phyloP scores from a whole-genome alignment of 1,140 invertebrate species.

The Lucilia cuprina region DNA sequence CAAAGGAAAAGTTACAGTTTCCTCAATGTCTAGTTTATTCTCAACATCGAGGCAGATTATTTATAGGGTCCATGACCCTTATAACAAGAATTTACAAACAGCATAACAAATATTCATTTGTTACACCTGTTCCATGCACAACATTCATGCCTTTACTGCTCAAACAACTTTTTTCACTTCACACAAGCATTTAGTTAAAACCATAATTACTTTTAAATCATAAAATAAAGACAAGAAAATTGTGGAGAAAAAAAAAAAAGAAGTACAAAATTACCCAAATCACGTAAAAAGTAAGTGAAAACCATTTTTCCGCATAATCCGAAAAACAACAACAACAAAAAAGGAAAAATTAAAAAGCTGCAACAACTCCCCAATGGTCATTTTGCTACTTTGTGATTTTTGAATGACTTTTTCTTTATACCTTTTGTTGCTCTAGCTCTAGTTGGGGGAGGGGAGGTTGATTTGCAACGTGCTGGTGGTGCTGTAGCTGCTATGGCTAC shows the following conservation, averaged over 20 bases:
- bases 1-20: no score
- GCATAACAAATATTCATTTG: no score
- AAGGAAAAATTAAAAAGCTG: background rate
- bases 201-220: slow-evolving; percentile 24
- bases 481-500: background rate
- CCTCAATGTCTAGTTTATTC: no score
- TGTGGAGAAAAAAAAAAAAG: background rate
- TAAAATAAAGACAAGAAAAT: slow-evolving; percentile 17
- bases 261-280: background rate
- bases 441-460: background rate
- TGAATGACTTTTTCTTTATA: background rate
- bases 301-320: background rate
- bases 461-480: background rate
- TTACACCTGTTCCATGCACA: background rate
- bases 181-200: background rate
- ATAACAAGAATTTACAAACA: no score
- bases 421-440: background rate
- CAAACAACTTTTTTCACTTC: background rate
- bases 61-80: no score
- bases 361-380: background rate
- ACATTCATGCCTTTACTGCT: background rate
- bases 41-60: no score
- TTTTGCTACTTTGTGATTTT: background rate
- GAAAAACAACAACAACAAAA: background rate
- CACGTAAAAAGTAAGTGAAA: slow-evolving; percentile 17